Percentiles rank a stretch among this genome's conserved stretches.
Evolutionary conservation across 1,140 invertebrate species (phyloP).

Genomic region (Lepidurus apus): DNA sequence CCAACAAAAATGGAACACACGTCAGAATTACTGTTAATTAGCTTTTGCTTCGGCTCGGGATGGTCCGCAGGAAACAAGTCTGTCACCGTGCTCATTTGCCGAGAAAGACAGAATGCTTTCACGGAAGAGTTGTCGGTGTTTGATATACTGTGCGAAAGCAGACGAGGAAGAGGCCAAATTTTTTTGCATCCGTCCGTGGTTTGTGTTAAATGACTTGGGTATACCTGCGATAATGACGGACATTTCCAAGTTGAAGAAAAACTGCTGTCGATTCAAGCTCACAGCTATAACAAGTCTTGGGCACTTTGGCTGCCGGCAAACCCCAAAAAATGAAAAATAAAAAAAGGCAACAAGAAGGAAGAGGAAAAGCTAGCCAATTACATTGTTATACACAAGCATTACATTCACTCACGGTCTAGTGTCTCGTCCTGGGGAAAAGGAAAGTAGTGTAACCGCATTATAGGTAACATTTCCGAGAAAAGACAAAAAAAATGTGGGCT

Average conservation of each 20-base stretch:
- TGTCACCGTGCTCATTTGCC: conserved; percentile 12
- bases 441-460: background rate
- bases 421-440: background rate
- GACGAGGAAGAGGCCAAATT: background rate
- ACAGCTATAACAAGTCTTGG: background rate
- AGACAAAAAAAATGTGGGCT: background rate
- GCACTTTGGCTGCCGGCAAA: background rate
- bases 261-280: background rate
- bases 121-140: background rate
- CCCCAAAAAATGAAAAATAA: background rate
- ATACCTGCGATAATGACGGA: conserved; percentile 9
- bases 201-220: conserved; percentile 11
- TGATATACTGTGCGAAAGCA: background rate
- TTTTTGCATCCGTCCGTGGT: conserved; percentile 3
- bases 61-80: background rate
- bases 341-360: background rate
- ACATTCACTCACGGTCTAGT: background rate
- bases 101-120: background rate
- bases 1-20: conserved; percentile 13
- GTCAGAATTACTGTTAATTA: conserved; percentile 16
- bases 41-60: background rate
- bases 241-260: conserved; percentile 11
- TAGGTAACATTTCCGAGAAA: background rate
- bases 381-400: conserved; percentile 1
- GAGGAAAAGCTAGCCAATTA: background rate